Base-by-base conservation (phyloP, 1,140 invertebrate species). In the Drosophila albomicans region DNA sequence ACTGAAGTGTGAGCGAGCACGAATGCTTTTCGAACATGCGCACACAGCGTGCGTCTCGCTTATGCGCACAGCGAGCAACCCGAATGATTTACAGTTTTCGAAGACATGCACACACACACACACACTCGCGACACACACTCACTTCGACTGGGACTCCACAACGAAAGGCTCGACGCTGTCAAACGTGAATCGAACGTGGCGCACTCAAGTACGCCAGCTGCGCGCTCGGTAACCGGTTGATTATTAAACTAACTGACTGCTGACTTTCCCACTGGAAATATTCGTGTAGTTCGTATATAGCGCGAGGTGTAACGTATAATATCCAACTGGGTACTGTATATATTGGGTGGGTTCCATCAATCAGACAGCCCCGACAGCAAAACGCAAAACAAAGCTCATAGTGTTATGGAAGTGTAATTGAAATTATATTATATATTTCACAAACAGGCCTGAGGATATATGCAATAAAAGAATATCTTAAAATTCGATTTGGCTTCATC, bases 31-130 rank as follows among this genome's bases (percentile, higher is more conserved):
- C 85, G 85, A 89, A 89, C 67, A 84, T 88, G 77, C 80, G 85
- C 80, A 64, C 62, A 74, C 52, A 62, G 49, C 8, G 13, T 61
- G 54, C 56, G 30, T 79, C 78, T 71, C 66, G 38, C 72, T 86
- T 80, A 74, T 74, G 74, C 78, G 59, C 58, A 68, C 57, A 52
- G 48, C 20, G 8, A 49, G 41, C 56, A 30, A 65, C 69, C 66
- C 54, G 35, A 72, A 84, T 91, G 87, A 89, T 86, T 91, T 85
- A 89, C 77, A 75, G 63, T 91, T 81, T 91, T 91, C 89, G 89
- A 91, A 91, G 73, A 68, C 58, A n/a, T 51, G 64, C 38, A 72
- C 67, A 58, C 54, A 63, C 77, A 57, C 72, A 66, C 59, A 67
- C 67, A 51, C n/a, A 41, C 25, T 46, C 11, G 20, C 20, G 30